Conservation (phyloP, 2,797 vertebrate genomes). For the Molossus alvarezi region DNA sequence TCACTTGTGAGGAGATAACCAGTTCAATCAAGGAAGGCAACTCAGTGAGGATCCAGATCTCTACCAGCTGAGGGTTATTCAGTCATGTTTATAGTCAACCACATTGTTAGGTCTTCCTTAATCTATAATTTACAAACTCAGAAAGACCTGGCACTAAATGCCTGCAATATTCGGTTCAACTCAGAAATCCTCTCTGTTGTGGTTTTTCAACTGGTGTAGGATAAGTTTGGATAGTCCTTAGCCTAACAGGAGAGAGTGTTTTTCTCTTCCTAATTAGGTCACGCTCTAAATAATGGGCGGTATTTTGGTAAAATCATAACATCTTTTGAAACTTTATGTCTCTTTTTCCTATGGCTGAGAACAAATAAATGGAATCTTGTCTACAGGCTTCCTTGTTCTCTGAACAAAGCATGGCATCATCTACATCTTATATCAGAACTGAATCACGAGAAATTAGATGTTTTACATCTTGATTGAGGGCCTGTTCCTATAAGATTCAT, state of each 20-base stretch:
- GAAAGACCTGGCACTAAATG: background rate
- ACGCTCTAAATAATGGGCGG: constrained; percentile 13
- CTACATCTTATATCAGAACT: background rate
- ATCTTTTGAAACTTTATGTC: constrained; percentile 14
- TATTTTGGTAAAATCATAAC: constrained; percentile 27
- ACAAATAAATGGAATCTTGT: constrained; percentile 15
- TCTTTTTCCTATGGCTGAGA: constrained; percentile 13
- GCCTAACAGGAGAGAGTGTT: background rate
- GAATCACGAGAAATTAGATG: constrained; percentile 1
- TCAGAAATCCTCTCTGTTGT: background rate
- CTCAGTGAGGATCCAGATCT: background rate
- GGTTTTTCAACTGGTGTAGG: background rate
- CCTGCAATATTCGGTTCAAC: background rate
- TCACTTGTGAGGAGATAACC: background rate
- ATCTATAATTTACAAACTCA: background rate
- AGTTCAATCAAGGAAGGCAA: background rate
- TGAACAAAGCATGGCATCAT: background rate
- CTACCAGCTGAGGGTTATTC: background rate
- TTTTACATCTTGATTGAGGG: constrained; percentile 3
- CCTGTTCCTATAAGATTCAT: background rate
- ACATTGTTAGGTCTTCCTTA: background rate
- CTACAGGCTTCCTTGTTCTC: constrained; percentile 39
- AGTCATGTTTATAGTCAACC: background rate
- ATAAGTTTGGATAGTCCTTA: background rate
- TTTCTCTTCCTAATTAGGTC: constrained; percentile 4